Evolutionary conservation across 2,113 vertebrate species (phyloP).

Genomic region (Sylvietta virens): DNA sequence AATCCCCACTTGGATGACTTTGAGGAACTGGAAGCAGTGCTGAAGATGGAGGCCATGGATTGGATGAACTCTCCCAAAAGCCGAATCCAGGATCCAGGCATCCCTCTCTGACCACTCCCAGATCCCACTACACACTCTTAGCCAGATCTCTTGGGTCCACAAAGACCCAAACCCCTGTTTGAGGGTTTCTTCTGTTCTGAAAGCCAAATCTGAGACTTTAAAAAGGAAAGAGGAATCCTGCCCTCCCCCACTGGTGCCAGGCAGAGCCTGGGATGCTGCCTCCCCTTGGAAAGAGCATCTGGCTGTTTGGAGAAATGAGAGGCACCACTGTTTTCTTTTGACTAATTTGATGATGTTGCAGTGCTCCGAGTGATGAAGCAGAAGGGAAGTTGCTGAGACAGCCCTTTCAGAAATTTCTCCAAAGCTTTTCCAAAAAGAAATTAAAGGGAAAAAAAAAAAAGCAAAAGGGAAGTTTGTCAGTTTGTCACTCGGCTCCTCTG

Average conservation of each 20-base stretch:
- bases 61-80: background rate
- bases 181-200: background rate
- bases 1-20: background rate
- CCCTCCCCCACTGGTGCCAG: background rate
- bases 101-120: background rate
- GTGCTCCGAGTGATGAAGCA: constrained; percentile 42
- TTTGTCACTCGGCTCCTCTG: background rate
- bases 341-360: constrained; percentile 65
- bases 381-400: constrained; percentile 58
- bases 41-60: background rate
- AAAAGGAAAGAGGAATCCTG: constrained; percentile 13
- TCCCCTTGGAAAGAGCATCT: constrained; percentile 45
- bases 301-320: constrained; percentile 46
- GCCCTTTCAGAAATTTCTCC: constrained; percentile 53
- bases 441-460: background rate
- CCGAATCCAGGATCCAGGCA: background rate
- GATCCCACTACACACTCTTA: background rate
- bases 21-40: background rate
- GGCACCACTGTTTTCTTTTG: constrained; percentile 61
- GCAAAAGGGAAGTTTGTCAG: background rate
- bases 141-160: background rate
- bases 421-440: constrained; percentile 37
- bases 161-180: background rate
- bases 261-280: background rate
- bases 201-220: background rate